Evolutionary conservation across 2,888 invertebrate genomes (phyloP), one percentile per base, ranked within the genome.

Genomic region (Nephrocerus scutellatus): DNA sequence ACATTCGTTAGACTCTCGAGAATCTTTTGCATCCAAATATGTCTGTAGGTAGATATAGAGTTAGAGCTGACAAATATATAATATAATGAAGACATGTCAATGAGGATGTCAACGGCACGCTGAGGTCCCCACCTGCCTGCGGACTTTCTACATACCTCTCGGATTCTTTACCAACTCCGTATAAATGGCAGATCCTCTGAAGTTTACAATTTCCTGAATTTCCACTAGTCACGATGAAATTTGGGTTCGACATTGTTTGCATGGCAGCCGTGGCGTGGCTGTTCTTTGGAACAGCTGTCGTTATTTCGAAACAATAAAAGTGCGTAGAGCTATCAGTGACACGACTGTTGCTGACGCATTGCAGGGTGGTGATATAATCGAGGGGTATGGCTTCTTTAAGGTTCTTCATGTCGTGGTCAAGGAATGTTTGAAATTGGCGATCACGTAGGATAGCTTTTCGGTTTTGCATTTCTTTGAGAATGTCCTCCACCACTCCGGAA

Each of bases 21-120:
- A 15, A 88, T 72, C 58, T 81, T 82, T 59, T 86, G 86, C 66
- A 85, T 82, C 88, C 88, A 89, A 42, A 77, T 61, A 36, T 72
- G 61, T 54, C 56, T 75, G 55, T 43, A 71, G 70, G n/a, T 66
- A 60, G 24, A n/a, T n/a, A n/a, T n/a, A n/a, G n/a, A n/a, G n/a
- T n/a, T n/a, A n/a, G n/a, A n/a, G n/a, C n/a, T n/a, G n/a, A n/a
- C n/a, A n/a, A n/a, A n/a, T n/a, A n/a, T n/a, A n/a, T n/a, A n/a
- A n/a, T n/a, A n/a, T n/a, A n/a, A n/a, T n/a, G n/a, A n/a, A n/a
- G n/a, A n/a, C n/a, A n/a, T n/a, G n/a, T n/a, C n/a, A n/a, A n/a
- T n/a, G n/a, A n/a, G n/a, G n/a, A n/a, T n/a, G n/a, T n/a, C n/a
- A n/a, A n/a, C n/a, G n/a, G 9, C 15, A 6, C n/a, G 23, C 13